A percentile compares a stretch with the other conserved stretches of the same genome.
phyloP scores from a whole-genome alignment of 1,140 invertebrate species.

The Pseudomyrmex concolor region DNA sequence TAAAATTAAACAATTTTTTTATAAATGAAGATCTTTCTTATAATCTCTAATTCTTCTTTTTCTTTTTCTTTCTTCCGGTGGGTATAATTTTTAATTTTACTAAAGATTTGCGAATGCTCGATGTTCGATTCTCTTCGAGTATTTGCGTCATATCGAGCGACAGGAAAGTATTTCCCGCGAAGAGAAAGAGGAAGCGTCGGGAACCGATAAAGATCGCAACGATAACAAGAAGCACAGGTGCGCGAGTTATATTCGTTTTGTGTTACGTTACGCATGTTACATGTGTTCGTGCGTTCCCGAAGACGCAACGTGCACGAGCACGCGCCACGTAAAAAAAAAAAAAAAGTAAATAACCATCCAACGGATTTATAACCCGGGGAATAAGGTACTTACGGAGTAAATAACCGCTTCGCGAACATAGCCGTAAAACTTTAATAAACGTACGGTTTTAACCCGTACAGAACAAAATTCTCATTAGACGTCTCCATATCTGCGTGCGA shows the following conservation, averaged over 20 bases:
- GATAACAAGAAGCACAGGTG: slow-evolving; percentile 30
- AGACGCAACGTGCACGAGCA: slow-evolving; percentile 18
- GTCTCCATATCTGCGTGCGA: not conserved
- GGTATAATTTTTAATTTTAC: too few species aligned
- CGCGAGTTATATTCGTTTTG: slow-evolving; percentile 9
- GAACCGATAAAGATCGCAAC: slow-evolving; percentile 41
- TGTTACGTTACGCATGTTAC: slow-evolving; percentile 30
- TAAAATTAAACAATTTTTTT: too few species aligned
- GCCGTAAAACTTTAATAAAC: too few species aligned
- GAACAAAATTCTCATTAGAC: not conserved
- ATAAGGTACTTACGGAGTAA: not conserved
- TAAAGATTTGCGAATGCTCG: too few species aligned
- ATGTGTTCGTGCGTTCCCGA: slow-evolving; percentile 38
- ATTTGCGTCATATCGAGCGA: not conserved
- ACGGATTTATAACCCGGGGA: slow-evolving; percentile 32
- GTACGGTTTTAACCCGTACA: too few species aligned
- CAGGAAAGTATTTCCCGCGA: not conserved
- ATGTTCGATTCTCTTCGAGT: too few species aligned
- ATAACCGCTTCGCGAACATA: too few species aligned
- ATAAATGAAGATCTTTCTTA: too few species aligned
- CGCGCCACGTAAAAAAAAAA: slow-evolving; percentile 38
- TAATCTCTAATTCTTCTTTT: too few species aligned
- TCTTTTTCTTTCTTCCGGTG: too few species aligned
- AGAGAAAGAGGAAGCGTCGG: not conserved
- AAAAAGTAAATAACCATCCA: not conserved